Conservation (phyloP, 2,113 vertebrate genomes). For the Micronycteris hirsuta region DNA sequence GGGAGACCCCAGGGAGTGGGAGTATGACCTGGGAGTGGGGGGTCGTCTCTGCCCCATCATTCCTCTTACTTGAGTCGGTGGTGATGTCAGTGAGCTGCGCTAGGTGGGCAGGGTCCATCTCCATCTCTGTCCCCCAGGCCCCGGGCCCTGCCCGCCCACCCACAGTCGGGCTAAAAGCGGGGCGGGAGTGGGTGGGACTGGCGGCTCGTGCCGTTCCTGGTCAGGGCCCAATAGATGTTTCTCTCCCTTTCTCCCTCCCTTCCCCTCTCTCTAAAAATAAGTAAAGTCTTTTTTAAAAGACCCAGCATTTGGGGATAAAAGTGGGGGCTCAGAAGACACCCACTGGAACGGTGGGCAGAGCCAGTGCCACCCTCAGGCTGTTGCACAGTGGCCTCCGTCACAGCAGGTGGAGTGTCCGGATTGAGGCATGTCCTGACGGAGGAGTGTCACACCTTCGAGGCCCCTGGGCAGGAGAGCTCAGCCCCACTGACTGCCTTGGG, state of each 20-base stretch:
- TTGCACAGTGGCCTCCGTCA: background rate
- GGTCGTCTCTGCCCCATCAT: accelerated
- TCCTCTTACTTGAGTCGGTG: background rate
- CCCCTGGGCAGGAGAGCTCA: background rate
- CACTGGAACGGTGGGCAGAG: no score
- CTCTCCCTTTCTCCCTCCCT: no score
- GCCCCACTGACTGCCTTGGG: no score
- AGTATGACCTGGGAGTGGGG: background rate
- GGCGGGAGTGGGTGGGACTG: background rate
- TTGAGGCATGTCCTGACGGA: no score
- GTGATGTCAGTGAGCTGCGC: background rate
- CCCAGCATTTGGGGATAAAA: background rate
- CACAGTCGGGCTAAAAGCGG: background rate
- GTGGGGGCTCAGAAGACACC: background rate
- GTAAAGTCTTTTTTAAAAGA: no score
- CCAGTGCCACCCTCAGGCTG: background rate
- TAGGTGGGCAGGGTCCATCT: accelerated
- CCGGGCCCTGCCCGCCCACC: background rate
- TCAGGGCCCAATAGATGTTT: no score
- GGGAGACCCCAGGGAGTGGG: background rate
- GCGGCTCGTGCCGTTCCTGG: background rate
- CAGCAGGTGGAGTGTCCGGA: no score
- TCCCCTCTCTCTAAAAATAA: no score
- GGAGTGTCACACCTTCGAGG: background rate
- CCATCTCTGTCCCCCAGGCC: background rate